Base-by-base conservation (phyloP, 2,797 vertebrate genomes). In the Emydoidea blandingii region DNA sequence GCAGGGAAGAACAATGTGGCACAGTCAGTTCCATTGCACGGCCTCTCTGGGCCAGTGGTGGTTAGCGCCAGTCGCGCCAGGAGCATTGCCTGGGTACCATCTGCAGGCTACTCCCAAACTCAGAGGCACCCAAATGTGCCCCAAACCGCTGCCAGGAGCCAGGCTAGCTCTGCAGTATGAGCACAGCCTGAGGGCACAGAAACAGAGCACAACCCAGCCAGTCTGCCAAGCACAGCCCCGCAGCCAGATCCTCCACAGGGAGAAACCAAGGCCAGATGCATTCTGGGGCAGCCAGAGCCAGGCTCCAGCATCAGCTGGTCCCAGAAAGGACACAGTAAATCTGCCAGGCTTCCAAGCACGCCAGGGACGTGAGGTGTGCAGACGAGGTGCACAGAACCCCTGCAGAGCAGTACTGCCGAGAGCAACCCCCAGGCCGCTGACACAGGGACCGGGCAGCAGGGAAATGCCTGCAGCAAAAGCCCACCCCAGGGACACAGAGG, bases 241-340 rank as follows among this genome's bases (percentile, higher is more conserved):
- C 57, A 59, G 29, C 53, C 52, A 82, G 44, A 72, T 19, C 9
- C 65, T 37, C 68, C 19, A 6, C 5, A 83, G 59, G 23, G 80
- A 8, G 49, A 85, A 37, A 92, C 3, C 29, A 79, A 31, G 37
- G 6, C 88, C 88, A 65, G 87, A 79, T 83, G 29, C 47, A 72
- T 25, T 44, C 59, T 34, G 37, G 54, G 83, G 52, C 6, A 79
- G 37, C 44, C 44, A 62, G 56, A 37, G 50, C 11, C 10, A 79
- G 21, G 80, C 27, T 90, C 50, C 47, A 27, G 68, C 27, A 49
- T n/a, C 57, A 74, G 23, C n/a, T 19, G 5, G 0, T 0, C 37
- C 47, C 9, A 1, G 57, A 68, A 84, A 62, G 11, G 49, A 57
- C 65, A 31, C 11, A 25, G 68, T 41, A 74, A 74, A 74, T 74